A percentile compares a stretch with the other conserved stretches of the same genome.
Evolutionary conservation across 92 coral and sea anemone species (phyloP).

Genomic region (Phenganax subtilis): DNA sequence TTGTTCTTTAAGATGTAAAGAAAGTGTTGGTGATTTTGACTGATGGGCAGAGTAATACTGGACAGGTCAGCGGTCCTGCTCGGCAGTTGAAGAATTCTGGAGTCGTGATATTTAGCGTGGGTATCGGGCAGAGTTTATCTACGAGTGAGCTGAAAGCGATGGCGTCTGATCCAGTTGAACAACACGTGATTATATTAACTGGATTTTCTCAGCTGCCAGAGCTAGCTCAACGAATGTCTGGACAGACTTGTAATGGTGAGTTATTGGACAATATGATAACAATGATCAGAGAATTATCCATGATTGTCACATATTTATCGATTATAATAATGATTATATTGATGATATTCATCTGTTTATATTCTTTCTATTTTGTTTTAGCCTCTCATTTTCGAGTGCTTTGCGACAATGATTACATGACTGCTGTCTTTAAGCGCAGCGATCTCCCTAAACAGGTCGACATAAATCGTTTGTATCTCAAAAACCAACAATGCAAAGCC

Average conservation of each 20-base stretch:
- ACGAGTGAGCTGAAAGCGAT: not conserved
- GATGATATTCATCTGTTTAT: not conserved
- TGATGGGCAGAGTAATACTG: conserved; percentile 22
- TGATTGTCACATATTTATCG: not conserved
- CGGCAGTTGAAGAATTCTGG: conserved; percentile 27
- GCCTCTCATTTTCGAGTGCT: conserved; percentile 24
- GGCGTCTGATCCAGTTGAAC: conserved; percentile 10
- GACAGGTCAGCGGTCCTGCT: conserved; percentile 32
- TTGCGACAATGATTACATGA: conserved; percentile 25
- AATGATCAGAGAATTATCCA: not conserved
- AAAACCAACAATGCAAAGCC: conserved; percentile 2
- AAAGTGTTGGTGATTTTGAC: conserved; percentile 31
- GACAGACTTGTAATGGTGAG: not conserved
- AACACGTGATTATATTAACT: conserved; percentile 1
- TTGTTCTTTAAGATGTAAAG: conserved; percentile 4
- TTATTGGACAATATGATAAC: not conserved
- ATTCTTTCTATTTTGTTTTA: not conserved
- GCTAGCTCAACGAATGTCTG: not conserved
- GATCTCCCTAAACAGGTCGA: conserved; percentile 22
- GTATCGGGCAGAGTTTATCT: conserved; percentile 21
- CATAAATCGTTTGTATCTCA: conserved; percentile 11
- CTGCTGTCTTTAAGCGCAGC: conserved; percentile 8
- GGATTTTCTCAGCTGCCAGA: not conserved
- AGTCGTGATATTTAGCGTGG: conserved; percentile 22
- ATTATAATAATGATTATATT: not conserved